These are phyloP conservation scores for Chondrilla cf. caribensis DNA, from an alignment of 37 sponge, comb jelly and placozoan genomes.

Conservation along the genomic window DNA sequence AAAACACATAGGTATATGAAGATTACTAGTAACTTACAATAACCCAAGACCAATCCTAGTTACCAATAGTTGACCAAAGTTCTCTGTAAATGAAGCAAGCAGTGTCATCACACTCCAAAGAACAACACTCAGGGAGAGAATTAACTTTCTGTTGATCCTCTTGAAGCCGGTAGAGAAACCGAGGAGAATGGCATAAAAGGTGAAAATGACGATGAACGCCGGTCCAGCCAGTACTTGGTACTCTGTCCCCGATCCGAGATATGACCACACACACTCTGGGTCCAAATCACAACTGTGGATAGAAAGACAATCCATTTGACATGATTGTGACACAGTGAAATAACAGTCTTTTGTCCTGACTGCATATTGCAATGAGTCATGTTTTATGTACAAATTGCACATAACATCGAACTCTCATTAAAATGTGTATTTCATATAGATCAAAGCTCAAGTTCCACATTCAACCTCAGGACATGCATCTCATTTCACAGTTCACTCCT, in stretches of 20 bases:
- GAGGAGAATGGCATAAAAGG: constrained; percentile 55
- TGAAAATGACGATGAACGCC: constrained; percentile 64
- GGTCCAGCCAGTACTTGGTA: constrained; percentile 79
- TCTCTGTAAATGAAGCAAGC: constrained; percentile 44
- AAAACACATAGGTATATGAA: no score
- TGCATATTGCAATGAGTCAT: no score
- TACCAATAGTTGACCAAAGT: constrained; percentile 65
- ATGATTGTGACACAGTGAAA: no score
- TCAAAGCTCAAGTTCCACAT: no score
- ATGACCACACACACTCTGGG: constrained; percentile 46
- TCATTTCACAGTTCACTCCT: no score
- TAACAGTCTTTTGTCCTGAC: no score
- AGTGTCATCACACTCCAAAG: constrained; percentile 76
- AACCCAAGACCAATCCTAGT: constrained; percentile 63
- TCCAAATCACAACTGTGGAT: background rate
- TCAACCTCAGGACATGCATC: no score
- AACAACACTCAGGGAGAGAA: constrained; percentile 38
- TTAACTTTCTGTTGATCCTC: constrained; percentile 28
- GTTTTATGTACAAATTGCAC: no score
- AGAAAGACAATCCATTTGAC: no score
- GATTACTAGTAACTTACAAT: no score
- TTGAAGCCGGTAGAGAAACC: constrained; percentile 56
- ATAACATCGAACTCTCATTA: no score
- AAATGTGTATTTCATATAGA: no score
- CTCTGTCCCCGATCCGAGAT: constrained; percentile 39